A percentile compares a stretch with the other conserved stretches of the same genome.
Conservation (phyloP, 1,140 invertebrate genomes). For the Aphelenchoides besseyi region DNA sequence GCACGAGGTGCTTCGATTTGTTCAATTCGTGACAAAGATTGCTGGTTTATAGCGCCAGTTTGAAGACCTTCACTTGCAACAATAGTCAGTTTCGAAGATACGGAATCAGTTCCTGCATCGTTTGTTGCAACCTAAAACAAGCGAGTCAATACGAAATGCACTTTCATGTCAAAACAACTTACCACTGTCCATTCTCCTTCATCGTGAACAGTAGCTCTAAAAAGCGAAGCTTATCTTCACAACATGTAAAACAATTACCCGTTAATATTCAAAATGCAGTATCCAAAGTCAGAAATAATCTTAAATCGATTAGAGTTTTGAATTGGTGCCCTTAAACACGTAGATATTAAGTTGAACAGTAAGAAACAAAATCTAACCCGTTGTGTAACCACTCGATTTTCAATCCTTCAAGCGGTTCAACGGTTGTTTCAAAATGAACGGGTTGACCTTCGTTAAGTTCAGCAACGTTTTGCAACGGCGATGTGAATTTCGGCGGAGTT, state of each 20-base stretch:
- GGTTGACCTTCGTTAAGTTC: slow-evolving; percentile 88
- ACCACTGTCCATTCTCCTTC: slow-evolving; percentile 56
- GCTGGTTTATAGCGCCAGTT: slow-evolving; percentile 86
- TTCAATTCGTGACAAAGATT: slow-evolving; percentile 87
- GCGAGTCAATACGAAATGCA: no score
- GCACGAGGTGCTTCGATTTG: slow-evolving; percentile 74
- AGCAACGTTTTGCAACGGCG: slow-evolving; percentile 41
- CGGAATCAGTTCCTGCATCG: slow-evolving; percentile 53
- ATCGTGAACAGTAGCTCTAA: slow-evolving; percentile 63
- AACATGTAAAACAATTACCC: no score
- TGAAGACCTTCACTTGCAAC: slow-evolving; percentile 80
- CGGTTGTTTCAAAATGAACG: slow-evolving; percentile 88
- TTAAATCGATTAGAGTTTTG: slow-evolving; percentile 72
- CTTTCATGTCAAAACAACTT: no score
- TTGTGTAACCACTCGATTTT: slow-evolving; percentile 98
- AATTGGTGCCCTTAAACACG: slow-evolving; percentile 48
- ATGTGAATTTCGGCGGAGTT: slow-evolving; percentile 53
- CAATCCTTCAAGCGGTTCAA: slow-evolving; percentile 93
- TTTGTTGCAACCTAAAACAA: no score
- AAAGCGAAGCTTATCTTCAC: no score
- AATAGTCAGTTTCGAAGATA: slow-evolving; percentile 54
- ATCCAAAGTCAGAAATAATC: slow-evolving; percentile 82
- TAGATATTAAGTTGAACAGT: neutral
- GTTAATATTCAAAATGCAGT: slow-evolving; percentile 81
- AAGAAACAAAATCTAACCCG: no score